Conservation (phyloP, 2,113 vertebrate genomes). For the Tetrax tetrax region DNA sequence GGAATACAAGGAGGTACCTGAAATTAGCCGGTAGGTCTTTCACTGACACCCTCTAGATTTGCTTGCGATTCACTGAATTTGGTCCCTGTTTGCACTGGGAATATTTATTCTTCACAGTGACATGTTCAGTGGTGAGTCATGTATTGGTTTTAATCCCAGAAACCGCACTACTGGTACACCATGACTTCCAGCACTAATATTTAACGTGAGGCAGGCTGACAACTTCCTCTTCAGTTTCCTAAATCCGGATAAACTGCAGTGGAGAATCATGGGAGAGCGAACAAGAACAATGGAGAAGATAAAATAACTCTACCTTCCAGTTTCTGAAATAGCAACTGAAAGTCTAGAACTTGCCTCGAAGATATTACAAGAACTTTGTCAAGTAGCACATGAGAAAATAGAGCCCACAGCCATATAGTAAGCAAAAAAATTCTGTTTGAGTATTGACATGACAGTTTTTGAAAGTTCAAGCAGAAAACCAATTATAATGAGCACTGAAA, state of each 20-base stretch:
- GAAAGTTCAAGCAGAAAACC: slow-evolving; percentile 95
- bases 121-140: not conserved
- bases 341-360: slow-evolving; percentile 81
- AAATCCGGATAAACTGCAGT: not conserved
- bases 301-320: slow-evolving; percentile 57
- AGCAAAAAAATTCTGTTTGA: slow-evolving; percentile 89
- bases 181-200: not conserved
- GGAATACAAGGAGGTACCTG: not conserved
- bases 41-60: not conserved
- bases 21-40: not conserved
- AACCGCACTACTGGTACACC: not conserved
- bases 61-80: not conserved
- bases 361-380: slow-evolving; percentile 90
- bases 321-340: slow-evolving; percentile 75
- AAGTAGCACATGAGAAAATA: slow-evolving; percentile 86
- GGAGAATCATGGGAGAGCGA: not conserved
- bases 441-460: slow-evolving; percentile 93
- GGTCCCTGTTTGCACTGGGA: not conserved
- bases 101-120: not conserved
- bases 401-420: slow-evolving; percentile 84
- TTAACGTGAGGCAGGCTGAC: not conserved
- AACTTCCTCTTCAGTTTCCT: not conserved
- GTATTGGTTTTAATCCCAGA: not conserved
- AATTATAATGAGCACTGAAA: slow-evolving; percentile 90
- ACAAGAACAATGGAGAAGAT: slow-evolving; percentile 27